Conservation (phyloP, 2,797 vertebrate genomes). For the Pangasius sanitwongsei region DNA sequence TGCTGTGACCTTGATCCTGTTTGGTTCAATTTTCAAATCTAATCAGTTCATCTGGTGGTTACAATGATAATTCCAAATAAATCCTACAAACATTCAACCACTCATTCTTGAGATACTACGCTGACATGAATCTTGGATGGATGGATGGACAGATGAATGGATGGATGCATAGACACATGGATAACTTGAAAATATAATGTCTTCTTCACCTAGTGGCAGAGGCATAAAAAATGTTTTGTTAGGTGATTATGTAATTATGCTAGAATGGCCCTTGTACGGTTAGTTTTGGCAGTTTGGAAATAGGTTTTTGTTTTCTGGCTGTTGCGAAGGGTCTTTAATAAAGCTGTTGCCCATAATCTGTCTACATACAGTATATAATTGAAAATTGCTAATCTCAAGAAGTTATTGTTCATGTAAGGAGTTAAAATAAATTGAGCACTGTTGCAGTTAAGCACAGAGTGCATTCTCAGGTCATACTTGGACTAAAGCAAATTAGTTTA, state of each 20-base stretch:
- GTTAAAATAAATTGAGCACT: neutral
- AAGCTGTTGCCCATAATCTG: neutral
- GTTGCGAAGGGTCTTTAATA: neutral
- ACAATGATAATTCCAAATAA: neutral
- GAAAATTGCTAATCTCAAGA: neutral
- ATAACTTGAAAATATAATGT: neutral
- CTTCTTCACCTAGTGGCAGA: neutral
- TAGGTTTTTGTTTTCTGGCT: neutral
- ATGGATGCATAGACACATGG: neutral
- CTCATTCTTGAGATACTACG: neutral
- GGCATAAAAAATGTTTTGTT: neutral
- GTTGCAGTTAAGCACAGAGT: neutral
- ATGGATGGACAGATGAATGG: neutral
- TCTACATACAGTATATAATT: neutral
- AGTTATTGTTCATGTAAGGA: neutral
- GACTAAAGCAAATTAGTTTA: neutral
- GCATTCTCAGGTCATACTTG: neutral
- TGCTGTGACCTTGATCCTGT: neutral
- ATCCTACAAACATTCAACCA: neutral
- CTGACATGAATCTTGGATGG: neutral
- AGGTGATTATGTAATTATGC: neutral
- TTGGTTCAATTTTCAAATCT: neutral
- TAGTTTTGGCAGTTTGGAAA: neutral
- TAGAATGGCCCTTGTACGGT: neutral
- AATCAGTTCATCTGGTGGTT: neutral